Evolutionary conservation across 2,797 vertebrate species (phyloP).

Genomic region (Margarornis squamiger): DNA sequence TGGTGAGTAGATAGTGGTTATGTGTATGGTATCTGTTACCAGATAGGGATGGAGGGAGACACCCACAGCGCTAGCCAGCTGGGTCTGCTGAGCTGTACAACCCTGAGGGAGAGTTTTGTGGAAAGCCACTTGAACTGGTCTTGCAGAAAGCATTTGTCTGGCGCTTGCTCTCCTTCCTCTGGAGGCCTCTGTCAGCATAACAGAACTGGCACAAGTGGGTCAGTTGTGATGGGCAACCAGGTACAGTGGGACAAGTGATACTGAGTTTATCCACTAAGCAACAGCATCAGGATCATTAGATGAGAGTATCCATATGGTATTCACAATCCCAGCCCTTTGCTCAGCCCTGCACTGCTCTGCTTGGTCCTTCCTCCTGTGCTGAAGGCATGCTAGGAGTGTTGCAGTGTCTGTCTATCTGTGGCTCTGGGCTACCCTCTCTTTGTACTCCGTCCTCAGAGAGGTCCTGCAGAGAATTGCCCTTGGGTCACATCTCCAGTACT

Average conservation of each 20-base stretch:
- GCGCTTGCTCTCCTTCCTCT: neutral
- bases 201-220: neutral
- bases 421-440: neutral
- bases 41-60: neutral
- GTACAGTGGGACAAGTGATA: neutral
- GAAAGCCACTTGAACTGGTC: neutral
- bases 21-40: neutral
- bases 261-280: neutral
- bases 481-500: neutral
- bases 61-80: neutral
- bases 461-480: neutral
- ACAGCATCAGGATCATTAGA: neutral
- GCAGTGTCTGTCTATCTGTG: neutral
- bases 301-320: fast-evolving
- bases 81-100: neutral
- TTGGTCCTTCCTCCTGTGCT: neutral
- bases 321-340: neutral
- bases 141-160: neutral
- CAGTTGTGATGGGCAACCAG: neutral
- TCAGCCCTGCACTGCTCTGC: neutral
- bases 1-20: neutral
- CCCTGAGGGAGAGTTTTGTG: neutral
- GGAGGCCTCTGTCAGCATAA: neutral
- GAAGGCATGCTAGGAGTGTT: neutral
- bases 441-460: neutral